These are phyloP conservation scores for Crioceris asparagi DNA, from an alignment of 2,888 invertebrate species.

Conservation along the genomic window DNA sequence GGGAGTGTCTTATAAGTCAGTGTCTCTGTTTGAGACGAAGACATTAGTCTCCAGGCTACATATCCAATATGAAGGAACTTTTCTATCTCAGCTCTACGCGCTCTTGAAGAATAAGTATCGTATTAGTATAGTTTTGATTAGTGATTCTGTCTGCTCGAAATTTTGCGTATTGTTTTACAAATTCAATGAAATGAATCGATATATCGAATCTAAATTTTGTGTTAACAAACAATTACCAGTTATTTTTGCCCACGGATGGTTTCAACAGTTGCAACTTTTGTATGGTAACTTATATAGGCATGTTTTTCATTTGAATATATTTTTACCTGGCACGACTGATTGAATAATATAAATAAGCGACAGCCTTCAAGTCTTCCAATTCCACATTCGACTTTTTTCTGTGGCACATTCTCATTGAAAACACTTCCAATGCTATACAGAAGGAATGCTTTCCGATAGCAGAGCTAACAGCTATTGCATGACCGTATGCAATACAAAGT, in stretches of 20 bases:
- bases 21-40: conserved; percentile 28
- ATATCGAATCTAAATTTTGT: no score
- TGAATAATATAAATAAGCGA: conserved; percentile 37
- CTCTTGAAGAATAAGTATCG: conserved; percentile 14
- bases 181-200: no score
- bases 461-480: conserved; percentile 39
- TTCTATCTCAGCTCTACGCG: conserved; percentile 31
- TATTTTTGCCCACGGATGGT: no score
- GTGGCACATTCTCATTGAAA: conserved; percentile 36
- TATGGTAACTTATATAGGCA: no score
- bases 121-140: no score
- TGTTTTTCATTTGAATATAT: no score
- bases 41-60: conserved; percentile 32
- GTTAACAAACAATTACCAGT: no score
- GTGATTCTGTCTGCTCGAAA: no score
- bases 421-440: conserved; percentile 34
- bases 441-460: conserved; percentile 25
- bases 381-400: conserved; percentile 34
- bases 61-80: conserved; percentile 37
- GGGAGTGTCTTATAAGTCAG: conserved; percentile 34
- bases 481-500: conserved; percentile 45
- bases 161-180: no score
- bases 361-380: conserved; percentile 37
- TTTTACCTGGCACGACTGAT: conserved; percentile 38
- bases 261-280: no score